Base-by-base conservation (phyloP, 1,140 invertebrate species). In the Zaprionus capensis region DNA sequence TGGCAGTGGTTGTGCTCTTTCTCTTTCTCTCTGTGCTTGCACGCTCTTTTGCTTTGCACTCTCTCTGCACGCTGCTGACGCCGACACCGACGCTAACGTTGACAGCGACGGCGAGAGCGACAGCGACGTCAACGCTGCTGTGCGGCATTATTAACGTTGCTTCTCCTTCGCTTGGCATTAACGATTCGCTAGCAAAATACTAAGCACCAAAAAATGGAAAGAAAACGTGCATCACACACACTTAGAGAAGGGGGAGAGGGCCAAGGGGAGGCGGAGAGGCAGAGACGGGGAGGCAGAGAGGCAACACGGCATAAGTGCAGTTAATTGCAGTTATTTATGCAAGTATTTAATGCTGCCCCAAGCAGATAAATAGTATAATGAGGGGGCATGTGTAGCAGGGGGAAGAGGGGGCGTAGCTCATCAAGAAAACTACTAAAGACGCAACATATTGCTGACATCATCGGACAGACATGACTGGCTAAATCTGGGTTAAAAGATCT, bases 121-220 rank as follows among this genome's bases (percentile, higher is more conserved):
- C 20, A 26, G 22, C 17, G 41, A 9, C 41, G n/a, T n/a, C n/a
- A n/a, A 46, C 41, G 34, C 68, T 66, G 71, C 26, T 67, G 9
- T 38, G 46, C 38, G 58, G 67, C 58, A 41, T 49, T 70, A 75
- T 75, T 75, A 75, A 75, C 72, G 72, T 75, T 41, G 72, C 66
- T 70, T 75, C 70, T 70, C 67, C 70, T 75, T 75, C 55, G 70
- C 41, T 57, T 75, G 72, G 72, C 66, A 70, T 75, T 75, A 70
- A 75, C 72, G 72, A 75, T 63, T 63, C 51, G 38, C 62, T 70
- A 62, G 58, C 66, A 75, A 75, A 63, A 62, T 65, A 56, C 38
- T 55, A 63, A 75, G 71, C 49, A 70, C 66, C 72, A 70, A 44
- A 53, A 61, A 17, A 17, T n/a, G n/a, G 11, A 22, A 55, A 22